Evolutionary conservation across 2,888 invertebrate genomes (phyloP).

Genomic region (Megaustenia siamemsis): DNA sequence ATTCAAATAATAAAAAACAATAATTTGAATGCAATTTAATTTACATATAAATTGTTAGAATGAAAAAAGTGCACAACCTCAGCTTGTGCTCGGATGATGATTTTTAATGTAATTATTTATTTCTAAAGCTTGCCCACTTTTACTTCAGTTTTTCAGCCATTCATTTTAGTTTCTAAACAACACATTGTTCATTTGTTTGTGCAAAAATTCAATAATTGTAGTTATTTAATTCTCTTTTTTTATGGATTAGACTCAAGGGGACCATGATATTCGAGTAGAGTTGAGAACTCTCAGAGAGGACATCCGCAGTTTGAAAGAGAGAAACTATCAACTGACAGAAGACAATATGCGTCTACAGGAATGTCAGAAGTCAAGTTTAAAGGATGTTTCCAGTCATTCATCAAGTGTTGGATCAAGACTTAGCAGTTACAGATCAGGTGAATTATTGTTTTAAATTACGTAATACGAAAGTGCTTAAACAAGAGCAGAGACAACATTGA

Average conservation of each 20-base stretch:
- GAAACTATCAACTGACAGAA: slow-evolving; percentile 75
- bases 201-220: not conserved
- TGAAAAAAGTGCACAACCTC: no score
- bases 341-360: slow-evolving; percentile 74
- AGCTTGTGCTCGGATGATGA: no score
- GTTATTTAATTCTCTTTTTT: not conserved
- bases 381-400: not conserved
- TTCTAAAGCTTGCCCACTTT: no score
- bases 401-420: not conserved
- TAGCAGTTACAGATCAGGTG: slow-evolving; percentile 46
- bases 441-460: not conserved
- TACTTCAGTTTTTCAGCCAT: no score
- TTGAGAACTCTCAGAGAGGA: slow-evolving; percentile 73
- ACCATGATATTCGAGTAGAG: slow-evolving; percentile 66
- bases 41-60: no score
- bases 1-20: no score
- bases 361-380: slow-evolving; percentile 40
- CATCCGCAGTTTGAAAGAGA: slow-evolving; percentile 70
- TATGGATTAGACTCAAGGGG: slow-evolving; percentile 27
- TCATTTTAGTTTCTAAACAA: no score
- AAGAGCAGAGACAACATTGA: no score
- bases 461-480: no score
- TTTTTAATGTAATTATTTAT: no score
- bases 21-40: no score
- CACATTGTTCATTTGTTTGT: no score